Evolutionary conservation across 1,140 invertebrate species (phyloP).

Genomic region (Zaprionus camerounensis): DNA sequence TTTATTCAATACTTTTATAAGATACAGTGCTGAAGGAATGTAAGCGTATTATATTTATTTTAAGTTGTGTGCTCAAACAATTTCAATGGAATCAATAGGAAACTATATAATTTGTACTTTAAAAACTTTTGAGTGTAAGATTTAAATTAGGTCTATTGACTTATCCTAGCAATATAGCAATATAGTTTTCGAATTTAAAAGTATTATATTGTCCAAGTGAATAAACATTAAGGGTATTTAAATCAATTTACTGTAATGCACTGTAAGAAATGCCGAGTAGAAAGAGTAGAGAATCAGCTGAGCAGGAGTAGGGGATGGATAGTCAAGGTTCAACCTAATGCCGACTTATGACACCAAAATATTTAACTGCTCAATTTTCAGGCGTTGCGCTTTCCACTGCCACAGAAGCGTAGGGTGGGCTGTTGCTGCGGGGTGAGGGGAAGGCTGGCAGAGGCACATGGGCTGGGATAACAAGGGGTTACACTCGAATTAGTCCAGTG

Average conservation of each 20-base stretch:
- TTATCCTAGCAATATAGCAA: background rate
- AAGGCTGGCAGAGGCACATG: background rate
- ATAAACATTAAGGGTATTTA: background rate
- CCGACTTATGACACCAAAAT: conserved; percentile 84
- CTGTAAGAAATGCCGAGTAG: background rate
- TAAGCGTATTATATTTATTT: background rate
- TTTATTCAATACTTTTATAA: background rate
- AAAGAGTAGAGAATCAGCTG: no score
- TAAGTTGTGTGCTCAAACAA: background rate
- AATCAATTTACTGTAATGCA: conserved; percentile 29
- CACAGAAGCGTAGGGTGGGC: background rate
- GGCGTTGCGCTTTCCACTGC: conserved; percentile 54
- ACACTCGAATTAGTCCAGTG: conserved; percentile 78
- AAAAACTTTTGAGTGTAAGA: background rate
- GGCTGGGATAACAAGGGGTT: conserved; percentile 72
- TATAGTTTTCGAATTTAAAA: background rate
- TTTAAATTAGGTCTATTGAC: background rate
- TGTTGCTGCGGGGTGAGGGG: background rate
- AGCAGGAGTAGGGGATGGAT: background rate
- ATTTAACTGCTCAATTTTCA: conserved; percentile 82
- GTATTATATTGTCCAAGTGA: background rate
- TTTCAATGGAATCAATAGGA: background rate
- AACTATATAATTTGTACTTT: background rate
- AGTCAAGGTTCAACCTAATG: conserved; percentile 49
- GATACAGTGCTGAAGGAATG: background rate